Percentiles rank a stretch among this genome's conserved stretches.
Conservation (phyloP, 2,113 vertebrate species). For the Propithecus coquereli region DNA sequence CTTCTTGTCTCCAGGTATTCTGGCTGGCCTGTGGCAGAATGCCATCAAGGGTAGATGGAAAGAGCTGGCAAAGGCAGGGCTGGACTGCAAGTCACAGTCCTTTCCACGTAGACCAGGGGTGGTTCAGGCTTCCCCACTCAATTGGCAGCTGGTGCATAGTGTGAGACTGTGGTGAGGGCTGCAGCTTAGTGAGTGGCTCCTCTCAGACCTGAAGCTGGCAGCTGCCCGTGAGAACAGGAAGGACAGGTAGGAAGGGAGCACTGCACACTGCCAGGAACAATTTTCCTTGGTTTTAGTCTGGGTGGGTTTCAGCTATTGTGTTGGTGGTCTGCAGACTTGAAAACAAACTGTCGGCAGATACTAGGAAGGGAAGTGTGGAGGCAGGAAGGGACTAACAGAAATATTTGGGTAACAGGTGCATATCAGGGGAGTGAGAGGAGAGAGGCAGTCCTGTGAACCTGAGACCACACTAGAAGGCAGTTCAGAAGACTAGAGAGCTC, state of each 20-base stretch:
- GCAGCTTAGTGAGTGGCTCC: not conserved
- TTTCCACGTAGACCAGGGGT: not conserved
- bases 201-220: not conserved
- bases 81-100: not conserved
- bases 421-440: not conserved
- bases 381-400: not conserved
- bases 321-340: not conserved
- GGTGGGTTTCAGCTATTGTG: not conserved
- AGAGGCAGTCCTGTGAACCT: not conserved
- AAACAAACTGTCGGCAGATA: not conserved
- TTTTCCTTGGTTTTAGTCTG: not conserved
- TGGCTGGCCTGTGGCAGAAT: not conserved
- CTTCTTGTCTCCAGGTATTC: not conserved
- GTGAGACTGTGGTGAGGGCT: not conserved
- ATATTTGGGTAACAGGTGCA: not conserved
- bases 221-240: not conserved
- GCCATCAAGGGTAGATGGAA: not conserved
- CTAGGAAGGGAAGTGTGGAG: not conserved
- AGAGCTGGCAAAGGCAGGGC: not conserved
- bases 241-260: fast-evolving
- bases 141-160: not conserved
- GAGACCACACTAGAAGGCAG: not conserved
- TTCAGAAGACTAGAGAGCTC: not conserved
- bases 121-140: not conserved
- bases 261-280: not conserved